Conservation (phyloP, 1,140 invertebrate genomes). For the Orussus abietinus region DNA sequence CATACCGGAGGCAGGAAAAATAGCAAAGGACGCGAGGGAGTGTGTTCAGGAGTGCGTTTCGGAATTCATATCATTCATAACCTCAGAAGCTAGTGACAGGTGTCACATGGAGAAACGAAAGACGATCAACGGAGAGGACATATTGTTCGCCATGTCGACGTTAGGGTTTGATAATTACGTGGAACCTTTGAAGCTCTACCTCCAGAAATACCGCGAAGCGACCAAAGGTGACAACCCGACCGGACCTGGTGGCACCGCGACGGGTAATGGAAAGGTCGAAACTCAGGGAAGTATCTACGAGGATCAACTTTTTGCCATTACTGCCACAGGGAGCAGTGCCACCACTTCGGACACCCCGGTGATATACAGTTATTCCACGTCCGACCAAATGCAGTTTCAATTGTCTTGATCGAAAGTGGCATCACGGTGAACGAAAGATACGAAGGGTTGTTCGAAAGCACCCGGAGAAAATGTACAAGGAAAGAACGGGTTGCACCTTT, state of each 20-base stretch:
- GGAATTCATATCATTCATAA: constrained; percentile 99
- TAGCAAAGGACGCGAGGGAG: constrained; percentile 98
- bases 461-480: too few species aligned
- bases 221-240: constrained; percentile 50
- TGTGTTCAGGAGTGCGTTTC: constrained; percentile 99
- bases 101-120: constrained; percentile 98
- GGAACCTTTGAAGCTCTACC: constrained; percentile 92
- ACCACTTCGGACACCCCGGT: constrained; percentile 48
- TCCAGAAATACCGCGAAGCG: constrained; percentile 95
- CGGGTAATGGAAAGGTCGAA: constrained; percentile 40
- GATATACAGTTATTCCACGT: constrained; percentile 48
- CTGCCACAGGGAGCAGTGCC: constrained; percentile 36
- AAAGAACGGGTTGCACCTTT: too few species aligned
- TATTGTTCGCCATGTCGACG: constrained; percentile 93
- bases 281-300: constrained; percentile 44
- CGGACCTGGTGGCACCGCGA: constrained; percentile 11
- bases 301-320: constrained; percentile 49
- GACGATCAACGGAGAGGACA: constrained; percentile 98
- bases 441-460: too few species aligned
- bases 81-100: constrained; percentile 94
- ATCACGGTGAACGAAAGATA: too few species aligned
- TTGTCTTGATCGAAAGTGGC: too few species aligned
- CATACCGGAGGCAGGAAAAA: constrained; percentile 94
- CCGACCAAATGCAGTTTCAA: constrained; percentile 52
- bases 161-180: constrained; percentile 99